A percentile compares a stretch with the other conserved stretches of the same genome.
Evolutionary conservation across 2,888 invertebrate species (phyloP).

Genomic region (Diogma glabrata): DNA sequence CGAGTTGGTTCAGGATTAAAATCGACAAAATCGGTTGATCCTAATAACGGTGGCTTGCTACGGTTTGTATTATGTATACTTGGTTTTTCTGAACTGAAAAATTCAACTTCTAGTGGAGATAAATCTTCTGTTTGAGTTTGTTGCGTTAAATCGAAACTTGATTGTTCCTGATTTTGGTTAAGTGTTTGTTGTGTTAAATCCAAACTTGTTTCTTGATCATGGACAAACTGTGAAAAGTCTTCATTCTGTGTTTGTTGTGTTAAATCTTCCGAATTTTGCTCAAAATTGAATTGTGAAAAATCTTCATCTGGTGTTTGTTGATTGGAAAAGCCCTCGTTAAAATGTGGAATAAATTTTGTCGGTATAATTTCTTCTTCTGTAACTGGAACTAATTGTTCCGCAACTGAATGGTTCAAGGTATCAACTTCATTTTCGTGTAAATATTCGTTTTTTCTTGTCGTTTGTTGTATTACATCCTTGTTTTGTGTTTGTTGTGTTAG

Average conservation of each 20-base stretch:
- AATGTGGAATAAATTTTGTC: too few species aligned
- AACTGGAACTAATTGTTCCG: too few species aligned
- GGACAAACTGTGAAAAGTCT: neutral
- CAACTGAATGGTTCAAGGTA: too few species aligned
- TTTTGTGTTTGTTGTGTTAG: slow-evolving; percentile 1
- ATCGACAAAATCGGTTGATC: neutral
- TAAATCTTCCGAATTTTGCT: neutral
- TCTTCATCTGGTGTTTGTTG: neutral
- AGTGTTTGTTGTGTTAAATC: neutral
- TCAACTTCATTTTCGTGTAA: too few species aligned
- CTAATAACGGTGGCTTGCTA: too few species aligned
- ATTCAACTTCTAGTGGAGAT: neutral
- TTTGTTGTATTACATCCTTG: too few species aligned
- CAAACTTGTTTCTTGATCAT: too few species aligned
- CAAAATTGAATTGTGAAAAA: neutral
- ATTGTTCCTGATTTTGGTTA: neutral
- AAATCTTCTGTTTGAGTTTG: slow-evolving; percentile 7
- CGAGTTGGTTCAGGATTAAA: neutral
- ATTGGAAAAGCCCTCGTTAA: too few species aligned
- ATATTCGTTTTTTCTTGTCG: too few species aligned
- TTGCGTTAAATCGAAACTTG: neutral
- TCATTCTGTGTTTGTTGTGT: neutral
- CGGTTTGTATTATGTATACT: too few species aligned
- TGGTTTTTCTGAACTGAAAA: too few species aligned
- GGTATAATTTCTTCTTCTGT: too few species aligned